A percentile compares a stretch with the other conserved stretches of the same genome.
These are phyloP conservation scores for Dusona sp. DNA, from an alignment of 2,888 invertebrate species.

Conservation along the genomic window DNA sequence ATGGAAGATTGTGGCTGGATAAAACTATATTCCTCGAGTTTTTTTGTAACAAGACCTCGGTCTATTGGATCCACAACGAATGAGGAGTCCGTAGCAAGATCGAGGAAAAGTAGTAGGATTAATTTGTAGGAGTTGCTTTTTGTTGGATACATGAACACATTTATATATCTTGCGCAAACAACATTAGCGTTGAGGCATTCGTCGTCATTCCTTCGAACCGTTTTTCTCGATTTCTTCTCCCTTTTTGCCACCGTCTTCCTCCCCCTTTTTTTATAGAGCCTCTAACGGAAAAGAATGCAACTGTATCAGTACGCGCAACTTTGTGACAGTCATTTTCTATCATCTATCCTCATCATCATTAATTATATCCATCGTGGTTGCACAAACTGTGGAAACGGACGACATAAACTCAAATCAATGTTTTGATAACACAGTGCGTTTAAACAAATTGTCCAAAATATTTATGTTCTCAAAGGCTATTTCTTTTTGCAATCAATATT, in stretches of 20 bases:
- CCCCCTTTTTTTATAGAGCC: background rate
- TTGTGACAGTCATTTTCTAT: background rate
- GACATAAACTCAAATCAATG: constrained; percentile 14
- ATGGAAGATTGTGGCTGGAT: constrained; percentile 50
- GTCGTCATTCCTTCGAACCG: constrained; percentile 38
- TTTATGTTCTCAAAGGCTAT: background rate
- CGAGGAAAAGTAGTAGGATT: constrained; percentile 51
- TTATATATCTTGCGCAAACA: constrained; percentile 54
- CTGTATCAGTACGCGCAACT: constrained; percentile 19
- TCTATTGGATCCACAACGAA: constrained; percentile 40
- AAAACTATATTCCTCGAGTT: constrained; percentile 58
- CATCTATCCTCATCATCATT: background rate
- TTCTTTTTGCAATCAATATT: background rate
- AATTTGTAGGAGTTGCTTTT: constrained; percentile 44
- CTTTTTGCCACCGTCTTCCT: constrained; percentile 7
- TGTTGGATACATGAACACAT: constrained; percentile 10
- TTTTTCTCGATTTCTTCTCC: constrained; percentile 15
- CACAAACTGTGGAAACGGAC: background rate
- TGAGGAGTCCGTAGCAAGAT: constrained; percentile 15
- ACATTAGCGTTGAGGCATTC: constrained; percentile 59
- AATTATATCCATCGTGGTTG: background rate
- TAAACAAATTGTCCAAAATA: background rate
- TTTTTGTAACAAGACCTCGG: constrained; percentile 47
- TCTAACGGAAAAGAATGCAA: constrained; percentile 7
- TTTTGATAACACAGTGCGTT: background rate